phyloP scores from a whole-genome alignment of 2,113 vertebrate genomes.

The Pedionomus torquatus region DNA sequence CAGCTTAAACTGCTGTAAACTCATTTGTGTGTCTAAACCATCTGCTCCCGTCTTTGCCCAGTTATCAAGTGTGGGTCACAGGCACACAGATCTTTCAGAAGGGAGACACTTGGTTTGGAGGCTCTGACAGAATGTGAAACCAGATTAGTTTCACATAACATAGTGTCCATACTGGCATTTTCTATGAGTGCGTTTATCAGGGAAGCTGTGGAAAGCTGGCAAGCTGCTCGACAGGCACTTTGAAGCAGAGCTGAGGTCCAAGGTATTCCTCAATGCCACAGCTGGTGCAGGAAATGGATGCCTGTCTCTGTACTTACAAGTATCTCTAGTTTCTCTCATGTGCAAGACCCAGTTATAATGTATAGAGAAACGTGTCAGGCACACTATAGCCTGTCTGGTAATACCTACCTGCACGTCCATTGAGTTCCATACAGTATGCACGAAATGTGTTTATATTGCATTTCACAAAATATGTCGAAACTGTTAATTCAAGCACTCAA shows the following conservation, averaged over 20 bases:
- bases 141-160: background rate
- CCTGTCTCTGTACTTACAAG: background rate
- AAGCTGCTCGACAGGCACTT: background rate
- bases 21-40: background rate
- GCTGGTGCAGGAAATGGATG: background rate
- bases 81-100: constrained; percentile 24
- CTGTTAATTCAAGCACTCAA: background rate
- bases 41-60: background rate
- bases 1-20: background rate
- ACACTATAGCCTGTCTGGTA: too few species aligned
- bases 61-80: background rate
- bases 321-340: background rate
- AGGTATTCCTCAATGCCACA: background rate
- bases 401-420: background rate
- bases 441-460: background rate
- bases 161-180: background rate
- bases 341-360: background rate
- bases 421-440: background rate
- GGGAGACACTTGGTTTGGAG: background rate
- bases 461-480: background rate
- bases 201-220: background rate
- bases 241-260: background rate
- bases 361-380: background rate
- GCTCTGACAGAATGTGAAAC: background rate
- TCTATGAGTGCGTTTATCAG: background rate